Evolutionary conservation across 2,113 vertebrate species (phyloP), one percentile per base, ranked within the genome.

Genomic region (Galbula dea): DNA sequence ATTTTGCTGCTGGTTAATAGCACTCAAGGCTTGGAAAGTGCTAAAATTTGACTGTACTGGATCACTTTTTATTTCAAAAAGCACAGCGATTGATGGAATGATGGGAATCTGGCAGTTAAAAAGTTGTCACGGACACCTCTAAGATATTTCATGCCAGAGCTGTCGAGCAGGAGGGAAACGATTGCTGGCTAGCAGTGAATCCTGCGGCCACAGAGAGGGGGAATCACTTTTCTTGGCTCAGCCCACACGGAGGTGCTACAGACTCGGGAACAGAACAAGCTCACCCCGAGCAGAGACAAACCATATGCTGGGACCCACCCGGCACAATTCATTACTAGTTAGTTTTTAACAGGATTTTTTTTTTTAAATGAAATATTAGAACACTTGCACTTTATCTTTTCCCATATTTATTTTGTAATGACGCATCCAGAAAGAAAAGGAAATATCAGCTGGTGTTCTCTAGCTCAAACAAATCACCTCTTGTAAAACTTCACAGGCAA

Each of bases 401-500:
- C 21, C 20, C 39, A 1, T 51, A 55, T 54, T 83, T 85, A n/a
- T 72, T 74, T 86, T 61, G 45, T 63, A 77, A n/a, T 41, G 46
- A n/a, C 82, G 36, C 10, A 80, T 67, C 34, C 32, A 54, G 48
- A 85, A 91, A 72, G 30, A 32, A 91, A 91, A 90, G 58, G 88
- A 95, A 88, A 32, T 78, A 65, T 71, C 91, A 74, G 67, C 36
- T 52, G 52, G 17, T 37, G 55, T 77, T 85, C 49, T 66, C 72
- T 29, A 79, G 41, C 68, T 78, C 75, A 68, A 94, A 94, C 82
- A 91, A 88, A 88, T 11, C 23, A 26, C 26, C 54, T 65, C 39
- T 95, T 90, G 48, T 91, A 86, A 91, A 88, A 78, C 52, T 54
- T 66, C 69, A 85, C 24, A 80, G 72, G 68, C n/a, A 57, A 46